phyloP scores from a whole-genome alignment of 2,888 invertebrate species.

The Zele albiditarsus region DNA sequence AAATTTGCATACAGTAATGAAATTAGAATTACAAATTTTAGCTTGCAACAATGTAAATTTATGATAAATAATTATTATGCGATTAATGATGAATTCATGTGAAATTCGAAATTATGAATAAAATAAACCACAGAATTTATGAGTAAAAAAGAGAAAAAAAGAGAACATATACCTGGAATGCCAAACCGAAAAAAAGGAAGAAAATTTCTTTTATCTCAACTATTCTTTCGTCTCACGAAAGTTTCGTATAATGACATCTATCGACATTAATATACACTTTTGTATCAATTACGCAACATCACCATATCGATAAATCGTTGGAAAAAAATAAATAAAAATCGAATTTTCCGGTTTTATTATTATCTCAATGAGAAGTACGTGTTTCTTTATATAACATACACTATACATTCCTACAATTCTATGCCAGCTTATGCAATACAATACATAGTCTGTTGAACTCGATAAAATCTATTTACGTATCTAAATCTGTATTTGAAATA shows the following conservation, averaged over 20 bases:
- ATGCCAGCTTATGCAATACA: not conserved
- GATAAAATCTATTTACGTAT: not conserved
- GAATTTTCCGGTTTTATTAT: no score
- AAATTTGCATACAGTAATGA: constrained; percentile 2
- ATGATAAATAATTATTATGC: not conserved
- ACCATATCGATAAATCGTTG: not conserved
- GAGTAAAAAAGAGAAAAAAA: not conserved
- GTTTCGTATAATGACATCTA: not conserved
- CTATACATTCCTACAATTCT: not conserved
- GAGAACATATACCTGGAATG: not conserved
- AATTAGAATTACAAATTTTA: constrained; percentile 1
- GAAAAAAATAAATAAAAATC: no score
- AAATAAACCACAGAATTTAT: not conserved
- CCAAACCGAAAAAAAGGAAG: not conserved
- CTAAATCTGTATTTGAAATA: not conserved
- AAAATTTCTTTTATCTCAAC: not conserved
- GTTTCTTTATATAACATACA: not conserved
- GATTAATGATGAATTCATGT: not conserved
- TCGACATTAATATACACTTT: not conserved
- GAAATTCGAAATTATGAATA: not conserved
- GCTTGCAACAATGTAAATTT: not conserved
- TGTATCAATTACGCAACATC: not conserved
- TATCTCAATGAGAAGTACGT: not conserved
- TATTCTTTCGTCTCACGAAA: not conserved
- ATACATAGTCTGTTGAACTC: not conserved